Evolutionary conservation across 92 coral and sea anemone genomes (phyloP), one percentile per base, ranked within the genome.

Genomic region (Paragorgia papillata): DNA sequence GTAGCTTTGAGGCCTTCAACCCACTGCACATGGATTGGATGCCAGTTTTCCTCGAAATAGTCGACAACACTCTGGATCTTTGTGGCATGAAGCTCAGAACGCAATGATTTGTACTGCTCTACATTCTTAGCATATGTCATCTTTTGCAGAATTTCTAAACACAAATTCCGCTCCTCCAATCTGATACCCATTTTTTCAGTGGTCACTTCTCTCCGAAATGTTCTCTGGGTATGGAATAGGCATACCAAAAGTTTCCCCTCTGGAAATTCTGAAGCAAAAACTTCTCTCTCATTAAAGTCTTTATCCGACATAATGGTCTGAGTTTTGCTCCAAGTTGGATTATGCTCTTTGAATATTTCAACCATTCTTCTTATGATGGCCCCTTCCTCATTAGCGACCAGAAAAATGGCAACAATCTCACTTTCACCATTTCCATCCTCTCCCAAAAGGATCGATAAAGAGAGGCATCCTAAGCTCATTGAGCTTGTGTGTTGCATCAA

Each of bases 161-260:
- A 63, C 18, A 67, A 34, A 10, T 48, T 29, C 30, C 88, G 26
- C 44, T 88, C 88, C 0, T 73, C 86, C 9, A 79, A 39, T 17
- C 86, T 49, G 12, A 80, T 76, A 6, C 84, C 84, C 67, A 81
- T 65, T 57, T 88, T 84, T 31, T 74, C 84, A n/a, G 82, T 69
- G 0, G 80, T 81, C 3, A 84, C 67, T 35, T 27, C 55, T 84
- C 92, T 46, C 20, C 69, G 12, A 31, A 63, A 63, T 5, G 69
- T 9, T 31, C 69, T 31, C 20, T 63, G 69, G 0, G 24, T 12
- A 27, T 63, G 48, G 19, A 63, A 63, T 0, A 63, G 25, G 48
- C 48, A 63, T 31, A 63, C 33, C 48, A 63, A 12, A 5, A 63
- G 24, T 12, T 14, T 63, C 3, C 20, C 69, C 12, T 63, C 26